These are phyloP conservation scores for Meandrusa payeni DNA, from an alignment of 2,888 invertebrate genomes.

Conservation along the genomic window DNA sequence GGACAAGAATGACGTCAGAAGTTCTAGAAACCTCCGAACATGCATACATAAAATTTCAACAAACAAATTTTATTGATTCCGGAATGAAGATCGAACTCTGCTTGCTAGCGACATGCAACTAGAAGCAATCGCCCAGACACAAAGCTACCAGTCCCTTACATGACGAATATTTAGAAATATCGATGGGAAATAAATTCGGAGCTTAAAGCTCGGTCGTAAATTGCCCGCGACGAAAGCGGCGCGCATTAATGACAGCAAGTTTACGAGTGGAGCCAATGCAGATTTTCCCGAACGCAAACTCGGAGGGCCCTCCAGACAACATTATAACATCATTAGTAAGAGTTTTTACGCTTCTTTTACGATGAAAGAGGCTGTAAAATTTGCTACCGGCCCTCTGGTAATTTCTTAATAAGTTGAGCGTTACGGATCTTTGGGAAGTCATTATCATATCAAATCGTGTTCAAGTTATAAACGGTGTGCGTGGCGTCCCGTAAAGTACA, in stretches of 20 bases:
- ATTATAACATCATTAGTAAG: constrained; percentile 33
- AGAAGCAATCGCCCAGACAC: too few relatives aligned
- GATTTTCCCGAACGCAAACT: constrained; percentile 23
- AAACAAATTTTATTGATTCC: too few relatives aligned
- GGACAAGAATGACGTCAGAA: too few relatives aligned
- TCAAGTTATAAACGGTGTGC: constrained; percentile 1
- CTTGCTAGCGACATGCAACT: too few relatives aligned
- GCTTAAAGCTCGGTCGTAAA: constrained; percentile 6
- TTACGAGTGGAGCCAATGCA: constrained; percentile 16
- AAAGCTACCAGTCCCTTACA: too few relatives aligned
- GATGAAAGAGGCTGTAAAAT: constrained; percentile 28
- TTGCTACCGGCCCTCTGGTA: constrained; percentile 18
- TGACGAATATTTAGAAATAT: too few relatives aligned
- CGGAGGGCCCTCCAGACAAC: constrained; percentile 17
- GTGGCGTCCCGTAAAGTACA: too few relatives aligned
- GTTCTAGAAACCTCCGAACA: too few relatives aligned
- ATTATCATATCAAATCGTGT: constrained; percentile 8
- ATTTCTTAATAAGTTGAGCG: constrained; percentile 20
- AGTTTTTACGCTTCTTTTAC: constrained; percentile 32
- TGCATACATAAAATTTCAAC: too few relatives aligned
- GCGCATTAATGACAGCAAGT: constrained; percentile 13
- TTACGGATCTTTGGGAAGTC: background rate
- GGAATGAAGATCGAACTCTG: too few relatives aligned
- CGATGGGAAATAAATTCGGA: background rate
- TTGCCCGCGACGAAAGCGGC: background rate